Base-by-base conservation (phyloP, 2,797 vertebrate species). In the Anomalospiza imberbis region DNA sequence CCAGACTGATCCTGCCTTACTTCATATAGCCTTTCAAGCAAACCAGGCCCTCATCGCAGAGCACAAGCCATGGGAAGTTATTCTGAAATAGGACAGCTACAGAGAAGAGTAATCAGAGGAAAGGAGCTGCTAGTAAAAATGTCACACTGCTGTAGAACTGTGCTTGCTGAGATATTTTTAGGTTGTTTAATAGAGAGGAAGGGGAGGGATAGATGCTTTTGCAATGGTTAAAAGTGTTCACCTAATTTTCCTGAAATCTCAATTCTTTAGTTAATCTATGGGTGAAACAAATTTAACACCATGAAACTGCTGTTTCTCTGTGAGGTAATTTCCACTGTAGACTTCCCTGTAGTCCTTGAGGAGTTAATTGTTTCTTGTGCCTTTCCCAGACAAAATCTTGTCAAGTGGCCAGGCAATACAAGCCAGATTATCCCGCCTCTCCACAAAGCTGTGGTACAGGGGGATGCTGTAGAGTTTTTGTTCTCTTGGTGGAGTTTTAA, bases 21-120 rank as follows among this genome's bases (percentile, higher is more conserved):
- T n/a, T 38, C 44, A 5, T 25, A 8, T 2, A 57, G 58, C 34
- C 32, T 67, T 89, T 63, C 40, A 65, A 48, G 66, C 42, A 85
- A 85, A 55, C 19, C 58, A 45, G 60, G n/a, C 38, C 79, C 60
- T 66, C 34, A 9, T 34, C 2, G 0, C 61, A 75, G 48, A 62
- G 51, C 7, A 0, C 2, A 11, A 85, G 51, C 51, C 62, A 36
- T 0, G 0, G 76, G 65, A 86, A 61, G 63, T 57, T 82, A 10
- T 16, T 79, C 73, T 70, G 85, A 86, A 78, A 75, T 28, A 51
- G 71, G 70, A 60, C 76, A 81, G 53, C 47, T 62, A 75, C 50
- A 58, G 73, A 54, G 66, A 93, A 78, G n/a, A 78, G 61, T 42
- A 71, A 84, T 54, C 73, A 86, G 55, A 28, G 63, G 88, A 78